Evolutionary conservation across 2,888 invertebrate species (phyloP), one percentile per base, ranked within the genome.

Genomic region (Athripsodes cinereus): DNA sequence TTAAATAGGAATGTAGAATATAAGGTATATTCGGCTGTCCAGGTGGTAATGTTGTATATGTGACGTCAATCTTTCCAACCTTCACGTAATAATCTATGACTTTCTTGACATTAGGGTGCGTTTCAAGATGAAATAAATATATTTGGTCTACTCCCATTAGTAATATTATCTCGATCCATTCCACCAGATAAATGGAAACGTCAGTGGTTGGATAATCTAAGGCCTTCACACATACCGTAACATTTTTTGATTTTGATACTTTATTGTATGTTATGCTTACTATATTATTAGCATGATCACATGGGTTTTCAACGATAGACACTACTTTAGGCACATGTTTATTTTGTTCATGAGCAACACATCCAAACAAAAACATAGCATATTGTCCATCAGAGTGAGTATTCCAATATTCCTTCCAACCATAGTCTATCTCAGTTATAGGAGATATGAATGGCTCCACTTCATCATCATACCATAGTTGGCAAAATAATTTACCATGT

Each of bases 401-500:
- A 74, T 94, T 93, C 94, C 94, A 95, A 73, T 92, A 92, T 67
- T 86, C 86, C 72, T 91, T 90, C 94, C 94, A 95, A 66, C 93
- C 90, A 72, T 94, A 93, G 71, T 93, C 92, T 76, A 93, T 93
- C 73, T 93, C 92, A 66, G 90, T 84, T 20, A 86, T 88, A 69
- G 88, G 87, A 18, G 90, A 85, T 26, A 91, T 82, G 20, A 87
- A 87, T 0, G 93, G 92, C 66, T 88, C 90, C 64, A 84, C 86
- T 66, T 87, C 86, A 26, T 86, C 87, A 66, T 91, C 90, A 75
- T 89, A 94, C 93, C 92, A 94, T 66, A 94, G 82, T 72, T 91
- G 94, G 72, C 92, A 94, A 73, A 84, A 88, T 5, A 22, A 2
- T 16, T 22, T 19, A 6, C 90, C 92, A 66, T 83, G 82, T 21